Conservation (phyloP, 2,888 invertebrate species). For the Lasioglossum marginatum region DNA sequence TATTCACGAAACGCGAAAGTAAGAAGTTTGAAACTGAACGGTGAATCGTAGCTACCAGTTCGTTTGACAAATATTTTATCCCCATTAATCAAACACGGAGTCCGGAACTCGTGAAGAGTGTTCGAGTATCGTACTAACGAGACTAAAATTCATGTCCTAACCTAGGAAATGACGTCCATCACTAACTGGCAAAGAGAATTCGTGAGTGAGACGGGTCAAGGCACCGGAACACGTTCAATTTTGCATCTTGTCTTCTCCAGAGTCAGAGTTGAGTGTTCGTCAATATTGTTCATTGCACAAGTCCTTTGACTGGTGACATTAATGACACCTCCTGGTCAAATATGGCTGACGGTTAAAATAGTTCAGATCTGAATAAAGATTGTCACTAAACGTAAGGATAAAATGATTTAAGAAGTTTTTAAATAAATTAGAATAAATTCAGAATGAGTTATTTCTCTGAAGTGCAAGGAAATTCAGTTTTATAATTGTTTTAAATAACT, state of each 20-base stretch:
- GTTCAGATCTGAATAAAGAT: too few species aligned
- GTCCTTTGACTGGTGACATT: not conserved
- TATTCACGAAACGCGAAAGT: not conserved
- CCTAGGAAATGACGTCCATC: constrained; percentile 3
- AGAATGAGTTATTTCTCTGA: too few species aligned
- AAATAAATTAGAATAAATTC: too few species aligned
- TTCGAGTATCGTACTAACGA: not conserved
- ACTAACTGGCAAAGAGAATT: constrained; percentile 45
- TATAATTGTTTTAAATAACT: too few species aligned
- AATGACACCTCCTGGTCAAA: constrained; percentile 18
- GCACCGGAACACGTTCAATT: constrained; percentile 30
- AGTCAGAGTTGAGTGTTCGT: constrained; percentile 25
- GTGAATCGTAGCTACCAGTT: not conserved
- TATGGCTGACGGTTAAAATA: not conserved
- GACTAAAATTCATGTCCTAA: constrained; percentile 16
- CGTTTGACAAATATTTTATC: not conserved
- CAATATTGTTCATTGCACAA: constrained; percentile 16
- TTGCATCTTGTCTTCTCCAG: constrained; percentile 37
- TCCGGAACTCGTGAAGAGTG: not conserved
- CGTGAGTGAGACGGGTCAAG: constrained; percentile 5
- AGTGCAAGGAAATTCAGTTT: too few species aligned
- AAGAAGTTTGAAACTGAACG: not conserved
- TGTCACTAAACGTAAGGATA: too few species aligned
- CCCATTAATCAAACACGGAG: constrained; percentile 12
- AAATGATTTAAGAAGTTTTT: too few species aligned